Base-by-base conservation (phyloP, 2,888 invertebrate genomes). In the Sphaerophoria taeniata region DNA sequence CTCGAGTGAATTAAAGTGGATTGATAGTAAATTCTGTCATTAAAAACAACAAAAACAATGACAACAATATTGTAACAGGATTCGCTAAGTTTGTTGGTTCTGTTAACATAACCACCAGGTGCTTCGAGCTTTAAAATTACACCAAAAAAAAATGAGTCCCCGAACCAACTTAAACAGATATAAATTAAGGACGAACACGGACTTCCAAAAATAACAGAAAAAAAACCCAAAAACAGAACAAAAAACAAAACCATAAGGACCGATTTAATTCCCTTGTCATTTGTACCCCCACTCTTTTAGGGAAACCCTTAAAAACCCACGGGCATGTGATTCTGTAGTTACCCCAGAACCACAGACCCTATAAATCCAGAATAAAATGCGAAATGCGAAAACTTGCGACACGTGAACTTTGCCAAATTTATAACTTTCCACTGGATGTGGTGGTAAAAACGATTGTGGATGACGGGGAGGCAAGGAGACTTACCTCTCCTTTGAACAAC, bases 371-470 rank as follows among this genome's bases (percentile, higher is more conserved):
- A 83, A 60, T 74, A 75, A 83, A 79, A 83, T 83, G 65, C 70
- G 56, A 78, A 78, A 83, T 83, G 78, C 58, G 79, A 79, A 75
- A 75, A 75, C 79, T 79, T 79, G 71, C 79, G 83, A 67, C 83
- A 79, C 83, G 72, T 80, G 72, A 84, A 76, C 75, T 72, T 69
- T 61, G 34, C 58, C 71, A 84, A 84, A 79, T 80, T 79, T 84
- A 79, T 72, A 80, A 72, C 79, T 80, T 69, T 65, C 55, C 83
- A 58, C 43, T 65, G 70, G 61, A 70, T 63, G 55, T 69, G 60
- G 36, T 63, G 47, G 47, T 39, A 47, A 45, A 16, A 55, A 6
- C 33, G n/a, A 12, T 6, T 14, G 6, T 2, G 16, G 60, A 11
- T 16, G 11, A 16, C 11, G n/a, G 6, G 12, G n/a, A 5, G 12